phyloP scores from a whole-genome alignment of 2,888 invertebrate genomes.

The Sthenelais limicola region DNA sequence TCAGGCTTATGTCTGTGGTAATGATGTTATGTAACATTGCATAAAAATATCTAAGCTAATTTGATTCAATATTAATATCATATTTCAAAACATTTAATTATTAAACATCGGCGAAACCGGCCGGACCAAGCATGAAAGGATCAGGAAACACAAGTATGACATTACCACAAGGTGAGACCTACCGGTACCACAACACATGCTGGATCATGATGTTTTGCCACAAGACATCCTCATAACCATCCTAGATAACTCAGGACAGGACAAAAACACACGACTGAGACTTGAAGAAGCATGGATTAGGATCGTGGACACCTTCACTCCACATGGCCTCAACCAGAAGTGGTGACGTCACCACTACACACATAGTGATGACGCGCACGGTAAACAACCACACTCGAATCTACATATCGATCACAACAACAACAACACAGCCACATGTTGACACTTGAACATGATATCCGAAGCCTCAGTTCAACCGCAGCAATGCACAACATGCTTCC shows the following conservation, averaged over 20 bases:
- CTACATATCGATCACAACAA: not conserved
- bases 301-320: not conserved
- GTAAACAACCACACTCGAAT: not conserved
- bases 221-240: not conserved
- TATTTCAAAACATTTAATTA: no score
- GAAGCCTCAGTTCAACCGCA: no score
- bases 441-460: no score
- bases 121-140: not conserved
- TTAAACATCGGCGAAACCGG: slow-evolving; percentile 30
- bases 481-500: not conserved
- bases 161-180: not conserved
- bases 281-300: slow-evolving; percentile 17
- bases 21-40: no score
- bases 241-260: not conserved
- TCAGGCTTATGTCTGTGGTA: no score
- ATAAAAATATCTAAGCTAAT: no score
- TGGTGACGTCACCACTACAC: not conserved
- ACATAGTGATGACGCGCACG: not conserved
- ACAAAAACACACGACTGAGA: not conserved
- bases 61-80: no score
- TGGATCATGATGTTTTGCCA: not conserved
- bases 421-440: not conserved
- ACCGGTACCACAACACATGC: not conserved
- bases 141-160: not conserved
- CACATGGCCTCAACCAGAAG: not conserved